Evolutionary conservation across 2,888 invertebrate species (phyloP).

Genomic region (Mylabris sibirica): DNA sequence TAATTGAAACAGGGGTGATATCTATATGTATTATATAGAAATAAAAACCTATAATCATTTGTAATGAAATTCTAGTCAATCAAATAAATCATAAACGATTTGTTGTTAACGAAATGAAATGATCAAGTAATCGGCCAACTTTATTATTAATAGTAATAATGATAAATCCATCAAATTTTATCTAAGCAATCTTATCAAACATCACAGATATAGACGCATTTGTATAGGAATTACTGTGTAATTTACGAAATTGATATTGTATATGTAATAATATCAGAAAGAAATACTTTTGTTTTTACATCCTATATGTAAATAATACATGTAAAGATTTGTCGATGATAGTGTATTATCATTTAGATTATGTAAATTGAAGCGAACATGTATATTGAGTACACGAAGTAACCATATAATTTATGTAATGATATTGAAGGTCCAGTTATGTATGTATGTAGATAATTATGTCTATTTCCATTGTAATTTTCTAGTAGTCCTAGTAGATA

Average conservation of each 20-base stretch:
- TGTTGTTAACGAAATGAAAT: neutral
- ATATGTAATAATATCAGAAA: neutral
- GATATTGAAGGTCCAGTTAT: slow-evolving; percentile 5
- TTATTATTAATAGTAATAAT: slow-evolving; percentile 33
- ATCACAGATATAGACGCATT: slow-evolving; percentile 38
- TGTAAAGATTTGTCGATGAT: neutral
- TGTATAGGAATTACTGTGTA: slow-evolving; percentile 47
- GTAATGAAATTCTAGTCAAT: neutral
- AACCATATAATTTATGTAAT: slow-evolving; percentile 3
- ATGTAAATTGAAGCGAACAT: slow-evolving; percentile 1
- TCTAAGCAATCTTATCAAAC: slow-evolving; percentile 42
- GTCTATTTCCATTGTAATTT: neutral
- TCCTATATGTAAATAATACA: slow-evolving; percentile 1
- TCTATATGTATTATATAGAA: neutral
- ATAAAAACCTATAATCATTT: neutral
- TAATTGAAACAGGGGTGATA: neutral
- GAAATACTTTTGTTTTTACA: neutral
- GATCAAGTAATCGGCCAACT: neutral
- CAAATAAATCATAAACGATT: slow-evolving; percentile 1
- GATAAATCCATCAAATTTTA: slow-evolving; percentile 42
- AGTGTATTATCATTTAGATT: neutral
- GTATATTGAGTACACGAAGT: neutral
- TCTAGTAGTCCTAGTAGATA: neutral
- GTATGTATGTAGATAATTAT: neutral
- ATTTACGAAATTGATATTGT: slow-evolving; percentile 39